These are phyloP conservation scores for Bufo bufo DNA, from an alignment of 2,113 vertebrate species.

Conservation along the genomic window DNA sequence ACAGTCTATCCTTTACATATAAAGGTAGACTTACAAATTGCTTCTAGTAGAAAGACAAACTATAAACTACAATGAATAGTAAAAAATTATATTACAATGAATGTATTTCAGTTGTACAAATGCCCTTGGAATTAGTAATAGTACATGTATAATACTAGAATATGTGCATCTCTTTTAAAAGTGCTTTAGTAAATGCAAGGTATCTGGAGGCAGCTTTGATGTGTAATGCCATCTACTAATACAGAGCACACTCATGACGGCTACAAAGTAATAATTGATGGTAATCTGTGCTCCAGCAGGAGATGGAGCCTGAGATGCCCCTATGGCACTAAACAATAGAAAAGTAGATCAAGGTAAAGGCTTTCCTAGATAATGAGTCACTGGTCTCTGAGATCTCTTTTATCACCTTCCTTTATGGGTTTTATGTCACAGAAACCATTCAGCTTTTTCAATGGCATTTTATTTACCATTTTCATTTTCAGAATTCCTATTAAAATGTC, in stretches of 20 bases:
- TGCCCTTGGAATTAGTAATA: background rate
- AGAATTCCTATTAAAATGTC: constrained; percentile 48
- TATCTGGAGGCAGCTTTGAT: background rate
- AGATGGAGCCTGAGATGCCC: background rate
- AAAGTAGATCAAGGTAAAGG: constrained; percentile 43
- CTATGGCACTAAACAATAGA: constrained; percentile 24
- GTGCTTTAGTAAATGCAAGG: background rate
- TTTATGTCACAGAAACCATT: constrained; percentile 51
- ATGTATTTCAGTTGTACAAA: background rate
- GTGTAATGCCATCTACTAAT: constrained; percentile 7
- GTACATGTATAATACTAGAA: background rate
- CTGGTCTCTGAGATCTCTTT: constrained; percentile 32
- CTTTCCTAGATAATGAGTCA: constrained; percentile 35
- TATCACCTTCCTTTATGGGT: constrained; percentile 46
- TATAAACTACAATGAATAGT: background rate
- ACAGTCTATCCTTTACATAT: background rate
- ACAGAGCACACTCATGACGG: background rate
- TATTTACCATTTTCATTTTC: constrained; percentile 52
- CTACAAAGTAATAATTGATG: constrained; percentile 16
- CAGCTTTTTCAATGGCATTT: constrained; percentile 43
- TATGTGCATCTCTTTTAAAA: background rate
- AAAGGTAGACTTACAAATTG: too few relatives aligned
- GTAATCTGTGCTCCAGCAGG: background rate
- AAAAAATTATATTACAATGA: background rate
- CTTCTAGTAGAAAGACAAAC: too few relatives aligned